Conservation (phyloP, 2,113 vertebrate species). For the Pluvialis apricaria region DNA sequence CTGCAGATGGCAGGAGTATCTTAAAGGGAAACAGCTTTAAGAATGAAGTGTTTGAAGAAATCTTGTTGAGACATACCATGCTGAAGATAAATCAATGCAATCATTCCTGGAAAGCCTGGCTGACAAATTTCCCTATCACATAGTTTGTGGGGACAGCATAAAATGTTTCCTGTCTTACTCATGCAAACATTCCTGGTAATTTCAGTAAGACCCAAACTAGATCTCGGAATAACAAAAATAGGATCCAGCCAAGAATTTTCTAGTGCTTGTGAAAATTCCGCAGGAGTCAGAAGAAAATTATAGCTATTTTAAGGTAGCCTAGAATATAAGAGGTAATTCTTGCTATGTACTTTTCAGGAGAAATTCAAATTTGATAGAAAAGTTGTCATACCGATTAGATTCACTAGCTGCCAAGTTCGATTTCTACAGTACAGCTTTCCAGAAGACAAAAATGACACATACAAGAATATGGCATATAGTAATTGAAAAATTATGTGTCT, state of each 20-base stretch:
- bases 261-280: neutral
- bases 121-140: conserved; percentile 52
- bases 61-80: conserved; percentile 45
- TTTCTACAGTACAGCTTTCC: neutral
- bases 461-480: neutral
- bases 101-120: conserved; percentile 50
- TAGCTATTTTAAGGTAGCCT: neutral
- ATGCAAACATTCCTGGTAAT: neutral
- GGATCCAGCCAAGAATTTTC: neutral
- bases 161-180: conserved; percentile 45
- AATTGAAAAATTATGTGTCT: neutral
- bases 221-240: neutral
- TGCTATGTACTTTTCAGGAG: neutral
- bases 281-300: conserved; percentile 3
- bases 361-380: neutral
- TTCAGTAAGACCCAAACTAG: neutral
- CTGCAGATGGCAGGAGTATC: conserved; percentile 46
- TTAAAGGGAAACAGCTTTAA: conserved; percentile 46
- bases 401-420: neutral
- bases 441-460: neutral
- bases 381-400: neutral
- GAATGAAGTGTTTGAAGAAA: conserved; percentile 50
- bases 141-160: conserved; percentile 25
- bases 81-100: conserved; percentile 60
- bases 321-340: neutral